Evolutionary conservation across 2,113 vertebrate species (phyloP), one percentile per base, ranked within the genome.

Genomic region (Bambusicola thoracicus): DNA sequence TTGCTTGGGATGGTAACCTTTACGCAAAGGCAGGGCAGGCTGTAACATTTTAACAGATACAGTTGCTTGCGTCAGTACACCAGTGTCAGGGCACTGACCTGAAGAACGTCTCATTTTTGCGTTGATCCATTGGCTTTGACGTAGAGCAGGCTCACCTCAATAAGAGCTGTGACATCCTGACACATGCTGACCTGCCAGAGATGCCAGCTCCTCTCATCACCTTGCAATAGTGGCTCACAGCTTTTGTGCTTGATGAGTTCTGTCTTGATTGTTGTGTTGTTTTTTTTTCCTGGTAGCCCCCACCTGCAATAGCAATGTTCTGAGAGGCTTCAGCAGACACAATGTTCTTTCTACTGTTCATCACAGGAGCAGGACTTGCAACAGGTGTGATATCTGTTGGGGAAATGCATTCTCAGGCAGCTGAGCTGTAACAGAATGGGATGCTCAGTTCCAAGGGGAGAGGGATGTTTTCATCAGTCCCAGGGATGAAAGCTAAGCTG

Each of bases 11-110:
- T 34, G 36, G 34, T 32, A 24, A 48, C 51, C 61, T 11, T 44
- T 13, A 58, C 15, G 25, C 49, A 48, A 87, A 67, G 43, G 9
- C 43, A 65, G 88, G 59, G 66, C 55, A 32, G 63, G 72, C 85
- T 16, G 72, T 53, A 61, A 81, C 63, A 34, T 53, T 92, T 80
- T 41, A 79, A 38, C 48, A 92, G 87, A n/a, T n/a, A 6, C 0
- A 0, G 1, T 14, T 84, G 40, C 69, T 90, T 96, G 72, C 41
- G 6, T 94, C 75, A 80, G 53, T 2, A 43, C 11, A 11, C 1
- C 4, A 7, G 79, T 83, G 65, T 67, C 73, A 59, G 92, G 92
- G 92, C 93, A 70, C 41, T 93, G 93, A 94, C 96, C 94, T 32
- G 73, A 56, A 55, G 8, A 36, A 22, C 25, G 61, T 63, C 72